A percentile compares a stretch with the other conserved stretches of the same genome.
phyloP scores from a whole-genome alignment of 2,888 invertebrate species.

The Tetrapedia diversipes region DNA sequence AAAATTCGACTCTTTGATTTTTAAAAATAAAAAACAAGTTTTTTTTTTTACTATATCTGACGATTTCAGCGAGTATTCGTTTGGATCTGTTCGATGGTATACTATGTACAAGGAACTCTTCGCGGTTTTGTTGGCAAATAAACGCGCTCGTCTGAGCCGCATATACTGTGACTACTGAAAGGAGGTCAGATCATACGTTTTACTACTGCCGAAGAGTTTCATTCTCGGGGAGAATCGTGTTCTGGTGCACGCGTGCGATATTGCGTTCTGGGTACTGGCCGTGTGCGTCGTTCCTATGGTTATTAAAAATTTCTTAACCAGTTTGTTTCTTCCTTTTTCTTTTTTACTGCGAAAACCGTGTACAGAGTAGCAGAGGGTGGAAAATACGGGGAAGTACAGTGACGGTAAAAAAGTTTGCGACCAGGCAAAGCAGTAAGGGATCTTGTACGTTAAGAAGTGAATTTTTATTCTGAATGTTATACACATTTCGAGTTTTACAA shows the following conservation, averaged over 20 bases:
- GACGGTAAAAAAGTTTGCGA: background rate
- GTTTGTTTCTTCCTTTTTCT: too few species aligned
- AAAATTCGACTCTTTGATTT: too few species aligned
- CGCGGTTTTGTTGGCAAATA: slow-evolving; percentile 22
- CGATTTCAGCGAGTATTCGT: too few species aligned
- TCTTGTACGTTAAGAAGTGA: background rate
- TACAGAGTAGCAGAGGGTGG: background rate
- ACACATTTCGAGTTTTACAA: too few species aligned
- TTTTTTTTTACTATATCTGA: too few species aligned
- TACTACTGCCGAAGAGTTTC: slow-evolving; percentile 40
- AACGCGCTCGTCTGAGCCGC: slow-evolving; percentile 22
- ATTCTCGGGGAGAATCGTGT: slow-evolving; percentile 27
- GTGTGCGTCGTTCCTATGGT: background rate
- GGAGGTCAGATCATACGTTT: slow-evolving; percentile 36
- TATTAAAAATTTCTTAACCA: slow-evolving; percentile 35
- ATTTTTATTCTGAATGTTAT: too few species aligned
- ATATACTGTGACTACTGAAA: slow-evolving; percentile 34
- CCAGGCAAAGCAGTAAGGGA: too few species aligned
- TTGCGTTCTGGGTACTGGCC: slow-evolving; percentile 24
- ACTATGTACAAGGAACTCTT: background rate
- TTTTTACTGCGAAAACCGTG: background rate
- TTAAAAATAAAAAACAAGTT: too few species aligned
- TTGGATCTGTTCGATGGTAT: background rate
- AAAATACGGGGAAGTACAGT: background rate
- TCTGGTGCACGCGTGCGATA: slow-evolving; percentile 19